These are phyloP conservation scores for Metellina segmentata DNA, from an alignment of 2,888 invertebrate species.

Conservation along the genomic window DNA sequence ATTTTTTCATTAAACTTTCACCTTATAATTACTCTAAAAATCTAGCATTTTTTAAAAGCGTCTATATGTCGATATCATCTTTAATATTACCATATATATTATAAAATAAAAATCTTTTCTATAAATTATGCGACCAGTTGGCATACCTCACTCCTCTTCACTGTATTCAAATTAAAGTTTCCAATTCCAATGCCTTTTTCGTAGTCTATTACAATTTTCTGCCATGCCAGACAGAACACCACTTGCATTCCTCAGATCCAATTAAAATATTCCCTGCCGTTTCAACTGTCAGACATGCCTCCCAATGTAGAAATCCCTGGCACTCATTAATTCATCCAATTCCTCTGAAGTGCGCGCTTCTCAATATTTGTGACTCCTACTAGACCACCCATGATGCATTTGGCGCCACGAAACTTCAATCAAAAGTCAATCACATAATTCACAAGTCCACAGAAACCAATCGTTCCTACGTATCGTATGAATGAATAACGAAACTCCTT, in stretches of 20 bases:
- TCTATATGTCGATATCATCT: too few relatives aligned
- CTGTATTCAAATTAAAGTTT: too few relatives aligned
- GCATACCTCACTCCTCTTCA: too few relatives aligned
- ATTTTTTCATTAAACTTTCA: too few relatives aligned
- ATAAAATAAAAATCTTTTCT: too few relatives aligned
- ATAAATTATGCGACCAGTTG: too few relatives aligned
- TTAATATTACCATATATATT: too few relatives aligned
- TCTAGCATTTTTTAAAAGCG: too few relatives aligned
- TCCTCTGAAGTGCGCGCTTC: not conserved
- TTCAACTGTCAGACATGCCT: not conserved
- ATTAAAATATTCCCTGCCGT: conserved; percentile 42
- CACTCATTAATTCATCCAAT: conserved; percentile 2
- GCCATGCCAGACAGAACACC: not conserved
- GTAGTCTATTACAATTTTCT: not conserved
- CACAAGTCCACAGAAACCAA: conserved; percentile 21
- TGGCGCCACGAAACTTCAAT: conserved; percentile 45
- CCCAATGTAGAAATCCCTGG: not conserved
- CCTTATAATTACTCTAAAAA: too few relatives aligned
- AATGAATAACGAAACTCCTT: conserved; percentile 11
- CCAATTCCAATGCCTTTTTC: not conserved
- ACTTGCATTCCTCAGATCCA: conserved; percentile 20
- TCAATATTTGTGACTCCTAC: conserved; percentile 15
- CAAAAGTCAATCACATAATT: conserved; percentile 9
- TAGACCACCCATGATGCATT: conserved; percentile 23
- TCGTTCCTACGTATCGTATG: conserved; percentile 10